Conservation (phyloP, 2,888 invertebrate genomes). For the Aelia acuminata region DNA sequence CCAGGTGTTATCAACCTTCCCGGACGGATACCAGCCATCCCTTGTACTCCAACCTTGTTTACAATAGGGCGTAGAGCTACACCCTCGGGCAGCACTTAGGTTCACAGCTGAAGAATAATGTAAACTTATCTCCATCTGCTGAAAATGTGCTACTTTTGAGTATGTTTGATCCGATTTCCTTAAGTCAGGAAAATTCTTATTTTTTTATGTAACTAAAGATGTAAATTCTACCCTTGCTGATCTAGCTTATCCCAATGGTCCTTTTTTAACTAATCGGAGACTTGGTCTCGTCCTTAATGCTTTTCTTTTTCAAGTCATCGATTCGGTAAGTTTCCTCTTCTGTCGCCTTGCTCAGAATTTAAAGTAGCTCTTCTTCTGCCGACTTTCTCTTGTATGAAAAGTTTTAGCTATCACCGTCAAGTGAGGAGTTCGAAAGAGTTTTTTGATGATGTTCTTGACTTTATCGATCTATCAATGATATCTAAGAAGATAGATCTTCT, state of each 20-base stretch:
- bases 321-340: not conserved
- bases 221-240: too few relatives aligned
- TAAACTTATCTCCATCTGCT: not conserved
- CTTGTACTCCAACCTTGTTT: not conserved
- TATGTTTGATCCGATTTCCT: not conserved
- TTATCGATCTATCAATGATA: not conserved
- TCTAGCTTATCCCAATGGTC: too few relatives aligned
- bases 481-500: too few relatives aligned
- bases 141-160: not conserved
- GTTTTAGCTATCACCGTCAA: not conserved
- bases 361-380: not conserved
- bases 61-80: not conserved
- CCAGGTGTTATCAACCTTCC: constrained; percentile 18
- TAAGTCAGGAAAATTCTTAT: too few relatives aligned
- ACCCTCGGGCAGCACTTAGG: not conserved
- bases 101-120: constrained; percentile 1
- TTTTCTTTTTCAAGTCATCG: not conserved
- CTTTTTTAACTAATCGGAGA: not conserved
- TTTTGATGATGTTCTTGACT: not conserved
- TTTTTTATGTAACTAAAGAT: too few relatives aligned
- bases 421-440: not conserved
- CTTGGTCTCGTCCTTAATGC: too few relatives aligned
- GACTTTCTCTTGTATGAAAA: not conserved
- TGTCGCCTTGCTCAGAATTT: not conserved
- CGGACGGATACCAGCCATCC: not conserved